phyloP scores from a whole-genome alignment of 2,113 vertebrate genomes.

The Lamprologus lemairii region DNA sequence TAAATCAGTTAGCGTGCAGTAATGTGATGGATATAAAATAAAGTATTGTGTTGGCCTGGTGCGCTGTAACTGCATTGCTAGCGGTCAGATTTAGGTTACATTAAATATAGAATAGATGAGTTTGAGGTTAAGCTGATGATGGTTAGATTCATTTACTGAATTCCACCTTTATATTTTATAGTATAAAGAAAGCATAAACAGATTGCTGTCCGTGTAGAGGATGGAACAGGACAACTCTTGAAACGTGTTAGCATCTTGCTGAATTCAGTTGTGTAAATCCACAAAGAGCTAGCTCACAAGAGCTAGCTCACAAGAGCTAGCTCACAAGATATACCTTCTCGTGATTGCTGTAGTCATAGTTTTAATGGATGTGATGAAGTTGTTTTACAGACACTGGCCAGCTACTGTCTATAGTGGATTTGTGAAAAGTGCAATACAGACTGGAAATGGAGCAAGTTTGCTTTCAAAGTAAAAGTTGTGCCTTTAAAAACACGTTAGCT shows the following conservation, averaged over 20 bases:
- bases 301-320: not conserved
- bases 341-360: not conserved
- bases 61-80: not conserved
- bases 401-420: not conserved
- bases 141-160: not conserved
- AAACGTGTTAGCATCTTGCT: not conserved
- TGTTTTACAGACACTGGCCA: not conserved
- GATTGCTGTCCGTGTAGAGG: not conserved
- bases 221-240: not conserved
- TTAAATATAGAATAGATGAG: not conserved
- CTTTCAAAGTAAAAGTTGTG: not conserved
- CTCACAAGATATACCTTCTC: not conserved
- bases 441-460: rapidly evolving
- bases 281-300: not conserved
- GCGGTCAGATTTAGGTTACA: not conserved
- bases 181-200: not conserved
- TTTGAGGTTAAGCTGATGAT: not conserved
- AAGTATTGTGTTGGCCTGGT: not conserved
- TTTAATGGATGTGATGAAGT: not conserved
- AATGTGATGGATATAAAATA: not conserved
- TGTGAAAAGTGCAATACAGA: not conserved
- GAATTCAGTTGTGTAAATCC: not conserved
- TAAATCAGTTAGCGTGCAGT: not conserved
- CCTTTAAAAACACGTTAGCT: rapidly evolving
- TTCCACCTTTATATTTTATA: not conserved